Evolutionary conservation across 2,797 vertebrate genomes (phyloP), one percentile per base, ranked within the genome.

Genomic region (Coilia nasus): DNA sequence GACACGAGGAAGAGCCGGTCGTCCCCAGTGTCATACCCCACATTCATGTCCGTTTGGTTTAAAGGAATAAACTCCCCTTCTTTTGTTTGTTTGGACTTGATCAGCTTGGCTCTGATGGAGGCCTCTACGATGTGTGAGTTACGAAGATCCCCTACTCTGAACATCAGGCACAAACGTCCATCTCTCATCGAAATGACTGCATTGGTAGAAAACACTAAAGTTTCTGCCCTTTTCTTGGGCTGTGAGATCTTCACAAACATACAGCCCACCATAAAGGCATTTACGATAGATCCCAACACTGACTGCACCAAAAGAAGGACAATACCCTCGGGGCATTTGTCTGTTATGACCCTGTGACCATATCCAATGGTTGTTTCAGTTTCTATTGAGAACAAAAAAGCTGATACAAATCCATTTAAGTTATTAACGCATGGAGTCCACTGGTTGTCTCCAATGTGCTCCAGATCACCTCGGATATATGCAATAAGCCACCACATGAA

Each of bases 231-330:
- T 93, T 99, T 99, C 95, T 99, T 99, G 91, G 98, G 98, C 91
- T 99, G 98, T 4, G 98, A 99, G 93, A 99, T 99, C 95, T 99
- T 99, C 23, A 99, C 98, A 90, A 99, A 99, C 98, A 99, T 99
- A 94, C 98, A 99, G 81, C 98, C 98, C 91, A 99, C 98, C 98
- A 99, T 99, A 94, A 99, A 99, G 86, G 98, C 98, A 31, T 99
- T 99, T 85, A 99, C 98, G 64, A 99, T 99, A 87, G 98, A 99
- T 83, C 98, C 98, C 96, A 99, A 93, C 93, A 99, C 98, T 0
- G 98, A 99, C 92, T 99, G 98, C 86, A 99, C 93, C 91, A 99
- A 92, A 89, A 99, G 97, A 90, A 99, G 96, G 71, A 99, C 87
- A 64, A 99, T 99, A 25, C 98, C 98, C 94, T 99, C 98, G 0